phyloP scores from a whole-genome alignment of 2,888 invertebrate species.

The Melinopterus prodromus region DNA sequence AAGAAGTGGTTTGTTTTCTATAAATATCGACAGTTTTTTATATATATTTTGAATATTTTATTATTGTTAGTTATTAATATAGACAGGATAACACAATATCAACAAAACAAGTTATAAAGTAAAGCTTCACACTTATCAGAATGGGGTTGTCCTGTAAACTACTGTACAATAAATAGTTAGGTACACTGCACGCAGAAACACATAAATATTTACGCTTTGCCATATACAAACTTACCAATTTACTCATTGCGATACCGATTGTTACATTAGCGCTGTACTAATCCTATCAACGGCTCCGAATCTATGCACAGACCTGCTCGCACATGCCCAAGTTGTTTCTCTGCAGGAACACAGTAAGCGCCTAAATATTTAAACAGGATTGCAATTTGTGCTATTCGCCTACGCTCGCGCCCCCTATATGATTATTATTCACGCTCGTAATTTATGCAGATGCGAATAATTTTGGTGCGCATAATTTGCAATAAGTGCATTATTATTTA shows the following conservation, averaged over 20 bases:
- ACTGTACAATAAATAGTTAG: too few relatives aligned
- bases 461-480: not conserved
- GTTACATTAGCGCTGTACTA: not conserved
- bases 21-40: too few relatives aligned
- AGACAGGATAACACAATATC: too few relatives aligned
- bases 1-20: too few relatives aligned
- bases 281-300: not conserved
- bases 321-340: not conserved
- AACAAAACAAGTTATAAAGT: too few relatives aligned
- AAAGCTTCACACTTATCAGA: too few relatives aligned
- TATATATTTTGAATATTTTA: too few relatives aligned
- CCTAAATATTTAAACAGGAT: not conserved
- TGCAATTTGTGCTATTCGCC: not conserved
- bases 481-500: conserved; percentile 4
- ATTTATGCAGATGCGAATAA: not conserved
- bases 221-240: not conserved
- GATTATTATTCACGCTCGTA: not conserved
- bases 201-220: too few relatives aligned
- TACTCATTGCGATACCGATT: not conserved
- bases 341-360: not conserved
- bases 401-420: not conserved
- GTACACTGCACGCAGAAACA: too few relatives aligned
- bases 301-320: not conserved
- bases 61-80: too few relatives aligned
- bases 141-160: too few relatives aligned